A percentile compares a stretch with the other conserved stretches of the same genome.
phyloP scores from a whole-genome alignment of 1,140 invertebrate species.

The Trachymyrmex septentrionalis region DNA sequence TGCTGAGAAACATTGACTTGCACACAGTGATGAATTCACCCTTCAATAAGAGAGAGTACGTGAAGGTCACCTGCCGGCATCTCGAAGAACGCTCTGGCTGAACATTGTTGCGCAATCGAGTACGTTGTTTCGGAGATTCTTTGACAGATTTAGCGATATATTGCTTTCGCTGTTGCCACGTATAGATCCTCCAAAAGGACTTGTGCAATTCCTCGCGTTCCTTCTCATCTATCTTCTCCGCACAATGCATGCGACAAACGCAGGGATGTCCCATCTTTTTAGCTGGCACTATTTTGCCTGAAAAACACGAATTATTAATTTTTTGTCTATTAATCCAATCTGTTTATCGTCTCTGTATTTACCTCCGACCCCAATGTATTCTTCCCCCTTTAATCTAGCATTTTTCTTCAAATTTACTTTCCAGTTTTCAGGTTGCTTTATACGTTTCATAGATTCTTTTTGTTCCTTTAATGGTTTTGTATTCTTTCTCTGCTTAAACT shows the following conservation, averaged over 20 bases:
- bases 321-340: neutral
- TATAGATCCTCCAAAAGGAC: conserved; percentile 76
- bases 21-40: conserved; percentile 75
- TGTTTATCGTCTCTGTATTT: conserved; percentile 16
- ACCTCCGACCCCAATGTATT: conserved; percentile 78
- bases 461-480: conserved; percentile 56
- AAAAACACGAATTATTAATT: neutral
- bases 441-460: conserved; percentile 56
- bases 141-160: conserved; percentile 75
- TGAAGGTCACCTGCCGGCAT: conserved; percentile 76
- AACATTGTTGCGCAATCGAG: conserved; percentile 68
- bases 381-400: conserved; percentile 74
- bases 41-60: conserved; percentile 73
- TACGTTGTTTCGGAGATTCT: conserved; percentile 76
- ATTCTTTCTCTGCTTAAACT: conserved; percentile 54
- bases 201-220: conserved; percentile 72
- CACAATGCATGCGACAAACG: conserved; percentile 73
- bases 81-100: conserved; percentile 59
- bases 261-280: conserved; percentile 75
- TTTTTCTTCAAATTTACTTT: conserved; percentile 78
- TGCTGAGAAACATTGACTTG: conserved; percentile 79
- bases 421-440: conserved; percentile 75
- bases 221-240: conserved; percentile 67
- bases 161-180: conserved; percentile 78
- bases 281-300: conserved; percentile 78